Evolutionary conservation across 2,888 invertebrate species (phyloP).

Genomic region (Diachrysia chrysitis): DNA sequence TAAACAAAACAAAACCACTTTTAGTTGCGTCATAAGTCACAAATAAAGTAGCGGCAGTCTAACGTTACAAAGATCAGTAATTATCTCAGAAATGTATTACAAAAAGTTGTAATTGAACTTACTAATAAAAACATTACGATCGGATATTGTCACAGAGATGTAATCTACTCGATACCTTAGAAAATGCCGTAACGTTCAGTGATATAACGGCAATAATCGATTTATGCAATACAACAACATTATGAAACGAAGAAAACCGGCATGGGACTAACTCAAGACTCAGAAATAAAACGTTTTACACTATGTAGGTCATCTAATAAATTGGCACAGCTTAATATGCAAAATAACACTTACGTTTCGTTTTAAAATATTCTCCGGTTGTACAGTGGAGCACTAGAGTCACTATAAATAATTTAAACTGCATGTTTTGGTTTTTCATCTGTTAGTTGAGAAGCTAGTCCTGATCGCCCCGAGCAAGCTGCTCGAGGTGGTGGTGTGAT

Average conservation of each 20-base stretch:
- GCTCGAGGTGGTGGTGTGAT: constrained; percentile 76
- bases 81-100: constrained; percentile 17
- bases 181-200: constrained; percentile 57
- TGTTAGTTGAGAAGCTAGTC: constrained; percentile 56
- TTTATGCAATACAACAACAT: constrained; percentile 66
- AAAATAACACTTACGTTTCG: constrained; percentile 84
- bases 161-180: constrained; percentile 38
- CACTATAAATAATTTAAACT: constrained; percentile 82
- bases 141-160: constrained; percentile 24
- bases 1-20: constrained; percentile 41
- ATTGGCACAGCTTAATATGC: constrained; percentile 48
- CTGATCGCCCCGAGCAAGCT: constrained; percentile 75
- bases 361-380: constrained; percentile 80
- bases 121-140: constrained; percentile 18
- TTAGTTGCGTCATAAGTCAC: constrained; percentile 44
- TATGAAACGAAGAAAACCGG: constrained; percentile 59
- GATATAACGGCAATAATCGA: constrained; percentile 64
- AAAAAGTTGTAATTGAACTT: constrained; percentile 25
- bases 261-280: constrained; percentile 54
- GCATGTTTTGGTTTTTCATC: constrained; percentile 72
- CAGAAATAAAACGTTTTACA: constrained; percentile 47
- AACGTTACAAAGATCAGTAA: constrained; percentile 32
- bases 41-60: constrained; percentile 38
- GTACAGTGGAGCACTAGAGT: constrained; percentile 77
- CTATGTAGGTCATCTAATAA: constrained; percentile 48